Evolutionary conservation across 2,888 invertebrate species (phyloP), one percentile per base, ranked within the genome.

Genomic region (Pegoplata infirma): DNA sequence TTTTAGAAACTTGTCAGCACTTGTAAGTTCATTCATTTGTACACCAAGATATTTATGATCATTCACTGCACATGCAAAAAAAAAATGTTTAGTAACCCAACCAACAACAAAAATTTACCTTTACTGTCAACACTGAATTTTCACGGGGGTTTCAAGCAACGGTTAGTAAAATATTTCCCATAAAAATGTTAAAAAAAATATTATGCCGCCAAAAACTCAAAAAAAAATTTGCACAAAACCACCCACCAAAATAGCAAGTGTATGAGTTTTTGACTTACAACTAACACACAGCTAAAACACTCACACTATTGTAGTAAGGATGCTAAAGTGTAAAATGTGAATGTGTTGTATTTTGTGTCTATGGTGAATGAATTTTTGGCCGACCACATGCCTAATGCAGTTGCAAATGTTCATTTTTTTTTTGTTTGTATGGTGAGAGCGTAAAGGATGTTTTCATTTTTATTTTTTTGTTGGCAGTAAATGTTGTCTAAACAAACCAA

Each of bases 371-470:
- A n/a, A n/a, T 58, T 64, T 69, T 69, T 3, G 58, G 76, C 51
- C 32, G 21, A 64, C 63, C 76, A 49, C 63, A 44, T 58, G 58
- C 23, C 69, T 69, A 64, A 76, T 76, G 51, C 58, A 76, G 69
- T 76, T 69, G 64, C 21, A 69, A 64, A 63, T 58, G 58, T 51
- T 51, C 58, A 40, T 64, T 76, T 17, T 36, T 4, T n/a, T 36
- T 3, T 55, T 56, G 17, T 46, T 61, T 19, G 19, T 17, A 32
- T 1, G 10, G 6, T 23, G 23, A 23, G 6, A 23, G 3, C 23
- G 23, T 23, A 23, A 23, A n/a, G 4, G 6, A 23, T 23, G 2
- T 2, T 47, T 47, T 5, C 4, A 21, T 25, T 25, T 36, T 4
- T 6, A 32, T 21, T 19, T 21, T 58, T 56, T 17, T 7, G 16